Base-by-base conservation (phyloP, 1,140 invertebrate genomes). In the Sinella curviseta region DNA sequence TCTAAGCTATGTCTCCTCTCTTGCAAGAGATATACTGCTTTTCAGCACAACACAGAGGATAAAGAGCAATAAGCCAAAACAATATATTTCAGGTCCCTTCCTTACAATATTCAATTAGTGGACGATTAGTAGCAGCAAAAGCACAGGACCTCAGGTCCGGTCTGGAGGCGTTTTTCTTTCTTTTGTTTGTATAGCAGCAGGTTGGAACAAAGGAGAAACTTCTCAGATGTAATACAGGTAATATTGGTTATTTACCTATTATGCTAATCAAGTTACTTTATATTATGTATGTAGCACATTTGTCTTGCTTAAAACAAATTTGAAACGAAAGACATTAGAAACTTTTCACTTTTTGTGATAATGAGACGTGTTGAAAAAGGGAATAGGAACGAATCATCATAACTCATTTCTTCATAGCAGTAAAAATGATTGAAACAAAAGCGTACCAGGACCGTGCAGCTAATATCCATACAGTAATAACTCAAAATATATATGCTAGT, bases 301-400 rank as follows among this genome's bases (percentile, higher is more conserved):
- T n/a, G n/a, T 70, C 65, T 31, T 33, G 65, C n/a, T 70, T 70
- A 70, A 70, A 70, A 30, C 28, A 70, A 70, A 70, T 70, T 65
- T 65, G 24, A 70, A 30, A 70, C 57, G 8, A 3, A 70, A 70
- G 31, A 65, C 57, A 65, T 12, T 65, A 65, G 65, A 70, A 70
- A 70, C 28, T 30, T 70, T 70, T 70, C 30, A 70, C 65, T 70
- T n/a, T 12, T 70, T 70, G 1, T 30, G 65, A 31, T 70, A 70
- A 70, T 70, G 65, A 70, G 30, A 70, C 65, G 26, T 33, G 65
- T 70, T 70, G 65, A 70, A 70, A 70, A 2, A 70, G 26, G 65
- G 26, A 33, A 33, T 33, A 30, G 65, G 12, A 33, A 33, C 2
- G 30, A 70, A 70, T 70, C 65, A 70, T 30, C 65, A 70, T 70